phyloP scores from a whole-genome alignment of 2,113 vertebrate genomes.

The Oreocharis arfaki region DNA sequence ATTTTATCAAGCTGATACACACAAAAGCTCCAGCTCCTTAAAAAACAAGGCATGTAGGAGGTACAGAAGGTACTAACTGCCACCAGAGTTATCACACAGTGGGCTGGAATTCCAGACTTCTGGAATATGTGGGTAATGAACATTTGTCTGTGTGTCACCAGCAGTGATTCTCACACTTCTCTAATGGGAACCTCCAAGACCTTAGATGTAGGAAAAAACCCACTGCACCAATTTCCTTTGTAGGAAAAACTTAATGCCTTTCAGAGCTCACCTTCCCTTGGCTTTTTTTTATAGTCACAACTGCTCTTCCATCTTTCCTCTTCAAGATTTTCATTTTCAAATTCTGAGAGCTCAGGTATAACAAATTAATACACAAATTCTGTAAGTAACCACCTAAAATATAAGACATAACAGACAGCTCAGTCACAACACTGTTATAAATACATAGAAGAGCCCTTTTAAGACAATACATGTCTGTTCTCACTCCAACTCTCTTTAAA shows the following conservation, averaged over 20 bases:
- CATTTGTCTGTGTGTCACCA: not conserved
- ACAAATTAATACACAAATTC: not conserved
- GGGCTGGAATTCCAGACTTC: not conserved
- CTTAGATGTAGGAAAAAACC: not conserved
- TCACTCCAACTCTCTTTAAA: not conserved
- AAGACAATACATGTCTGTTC: not conserved
- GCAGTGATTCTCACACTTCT: slow-evolving; percentile 11
- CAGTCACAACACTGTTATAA: not conserved
- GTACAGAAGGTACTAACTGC: not conserved
- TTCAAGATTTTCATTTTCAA: not conserved
- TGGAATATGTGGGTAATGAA: slow-evolving; percentile 5
- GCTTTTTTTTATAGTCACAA: not conserved
- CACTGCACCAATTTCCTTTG: not conserved
- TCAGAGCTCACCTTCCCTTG: not conserved
- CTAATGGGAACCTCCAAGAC: slow-evolving; percentile 58
- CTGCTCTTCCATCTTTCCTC: not conserved
- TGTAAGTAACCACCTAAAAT: not conserved
- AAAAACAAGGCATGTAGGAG: slow-evolving; percentile 5
- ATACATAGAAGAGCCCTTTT: not conserved
- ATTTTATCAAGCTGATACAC: slow-evolving; percentile 29
- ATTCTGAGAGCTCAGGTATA: not conserved
- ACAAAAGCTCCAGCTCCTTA: not conserved
- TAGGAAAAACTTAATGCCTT: not conserved
- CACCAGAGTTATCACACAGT: slow-evolving; percentile 11
- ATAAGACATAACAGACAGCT: not conserved